Percentiles rank a stretch among this genome's conserved stretches.
Evolutionary conservation across 2,113 vertebrate genomes (phyloP).

Genomic region (Theristicus caerulescens): DNA sequence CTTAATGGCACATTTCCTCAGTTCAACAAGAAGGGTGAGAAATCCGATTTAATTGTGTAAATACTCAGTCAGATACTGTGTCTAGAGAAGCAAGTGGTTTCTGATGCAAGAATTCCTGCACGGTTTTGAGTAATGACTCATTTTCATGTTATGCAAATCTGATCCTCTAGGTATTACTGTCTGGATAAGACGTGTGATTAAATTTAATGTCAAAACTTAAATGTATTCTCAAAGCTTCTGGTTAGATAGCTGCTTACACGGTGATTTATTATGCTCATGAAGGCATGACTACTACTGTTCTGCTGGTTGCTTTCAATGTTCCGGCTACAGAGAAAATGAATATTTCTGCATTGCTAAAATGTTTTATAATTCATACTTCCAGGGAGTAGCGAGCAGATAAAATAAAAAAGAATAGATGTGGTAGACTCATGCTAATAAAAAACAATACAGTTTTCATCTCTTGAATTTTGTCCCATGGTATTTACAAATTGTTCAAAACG

Average conservation of each 20-base stretch:
- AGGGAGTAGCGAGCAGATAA: neutral
- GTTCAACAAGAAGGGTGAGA: neutral
- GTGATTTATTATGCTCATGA: neutral
- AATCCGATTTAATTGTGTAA: neutral
- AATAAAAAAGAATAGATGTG: neutral
- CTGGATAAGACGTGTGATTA: neutral
- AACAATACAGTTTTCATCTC: neutral
- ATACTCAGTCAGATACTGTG: neutral
- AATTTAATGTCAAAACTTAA: conserved; percentile 35
- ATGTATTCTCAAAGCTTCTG: neutral
- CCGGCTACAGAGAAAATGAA: neutral
- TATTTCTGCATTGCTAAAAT: conserved; percentile 1
- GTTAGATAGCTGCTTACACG: neutral
- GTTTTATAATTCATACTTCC: neutral
- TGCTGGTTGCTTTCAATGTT: neutral
- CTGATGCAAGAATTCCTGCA: neutral
- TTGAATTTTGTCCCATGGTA: neutral
- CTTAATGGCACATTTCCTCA: neutral
- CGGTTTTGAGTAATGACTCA: neutral
- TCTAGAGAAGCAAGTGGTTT: neutral
- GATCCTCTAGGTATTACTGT: neutral
- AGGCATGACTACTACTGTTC: neutral
- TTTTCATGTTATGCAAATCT: neutral
- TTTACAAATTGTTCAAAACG: neutral
- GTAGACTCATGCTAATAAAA: neutral